Percentiles rank a stretch among this genome's conserved stretches.
phyloP scores from a whole-genome alignment of 2,888 invertebrate genomes.

The Melieria crassipennis region DNA sequence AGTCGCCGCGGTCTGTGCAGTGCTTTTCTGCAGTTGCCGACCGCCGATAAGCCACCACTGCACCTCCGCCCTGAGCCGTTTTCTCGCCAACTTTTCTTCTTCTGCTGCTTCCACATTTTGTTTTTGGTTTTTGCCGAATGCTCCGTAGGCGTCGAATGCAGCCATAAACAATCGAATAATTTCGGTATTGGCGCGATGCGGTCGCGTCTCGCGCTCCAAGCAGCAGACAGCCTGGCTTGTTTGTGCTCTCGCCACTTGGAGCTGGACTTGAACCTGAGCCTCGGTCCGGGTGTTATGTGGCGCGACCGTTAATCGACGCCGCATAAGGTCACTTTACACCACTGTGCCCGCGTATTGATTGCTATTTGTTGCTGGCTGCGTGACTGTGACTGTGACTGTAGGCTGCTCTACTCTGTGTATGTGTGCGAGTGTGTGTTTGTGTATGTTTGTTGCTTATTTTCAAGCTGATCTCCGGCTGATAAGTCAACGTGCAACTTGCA shows the following conservation, averaged over 20 bases:
- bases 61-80: no score
- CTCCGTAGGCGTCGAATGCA: conserved; percentile 32
- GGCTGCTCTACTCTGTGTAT: background rate
- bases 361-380: no score
- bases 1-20: no score
- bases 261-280: no score
- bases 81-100: no score
- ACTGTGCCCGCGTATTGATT: background rate
- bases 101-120: background rate
- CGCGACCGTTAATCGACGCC: conserved; percentile 21
- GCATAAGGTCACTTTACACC: conserved; percentile 28
- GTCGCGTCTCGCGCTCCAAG: conserved; percentile 7
- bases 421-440: conserved; percentile 10
- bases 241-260: background rate
- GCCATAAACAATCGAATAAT: conserved; percentile 40
- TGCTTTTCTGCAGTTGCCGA: no score
- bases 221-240: no score
- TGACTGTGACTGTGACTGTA: no score
- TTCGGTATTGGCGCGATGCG: conserved; percentile 33
- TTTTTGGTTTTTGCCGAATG: background rate
- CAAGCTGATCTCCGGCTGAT: conserved; percentile 27
- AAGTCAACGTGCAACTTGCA: conserved; percentile 25
- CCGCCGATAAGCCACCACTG: no score
- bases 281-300: background rate
- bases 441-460: conserved; percentile 28